Conservation (phyloP, 2,113 vertebrate species). For the Ptilonorhynchus violaceus region DNA sequence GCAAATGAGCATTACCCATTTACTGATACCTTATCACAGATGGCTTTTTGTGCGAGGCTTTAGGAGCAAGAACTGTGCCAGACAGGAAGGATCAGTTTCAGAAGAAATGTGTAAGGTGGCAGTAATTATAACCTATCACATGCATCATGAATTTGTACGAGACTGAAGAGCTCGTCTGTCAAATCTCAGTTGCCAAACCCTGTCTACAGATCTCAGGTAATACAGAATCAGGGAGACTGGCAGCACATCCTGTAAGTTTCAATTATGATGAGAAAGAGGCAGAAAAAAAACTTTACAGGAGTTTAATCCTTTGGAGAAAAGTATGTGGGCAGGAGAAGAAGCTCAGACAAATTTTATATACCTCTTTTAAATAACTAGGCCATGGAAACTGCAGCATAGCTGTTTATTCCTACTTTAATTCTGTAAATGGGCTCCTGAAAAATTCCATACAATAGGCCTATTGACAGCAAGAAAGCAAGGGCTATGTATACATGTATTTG, state of each 20-base stretch:
- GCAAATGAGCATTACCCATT: neutral
- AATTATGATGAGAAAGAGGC: neutral
- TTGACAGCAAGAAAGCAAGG: neutral
- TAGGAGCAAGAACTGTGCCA: neutral
- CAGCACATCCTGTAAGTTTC: neutral
- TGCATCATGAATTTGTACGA: neutral
- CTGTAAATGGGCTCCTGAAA: neutral
- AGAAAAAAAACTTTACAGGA: neutral
- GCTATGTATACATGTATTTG: no score
- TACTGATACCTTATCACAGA: neutral
- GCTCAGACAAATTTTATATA: neutral
- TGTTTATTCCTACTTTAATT: neutral
- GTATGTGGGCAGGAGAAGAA: neutral
- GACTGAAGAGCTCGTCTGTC: neutral
- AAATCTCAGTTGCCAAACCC: neutral
- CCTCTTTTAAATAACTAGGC: neutral
- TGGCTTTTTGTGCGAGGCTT: neutral
- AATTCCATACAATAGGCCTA: neutral
- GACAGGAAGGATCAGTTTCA: neutral
- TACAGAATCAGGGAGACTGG: neutral
- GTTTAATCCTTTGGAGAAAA: neutral
- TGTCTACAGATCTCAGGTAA: neutral
- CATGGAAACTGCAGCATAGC: neutral
- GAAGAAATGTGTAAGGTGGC: neutral
- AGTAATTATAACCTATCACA: neutral